Base-by-base conservation (phyloP, 2,888 invertebrate species). In the Scelioninae gen. 2 region DNA sequence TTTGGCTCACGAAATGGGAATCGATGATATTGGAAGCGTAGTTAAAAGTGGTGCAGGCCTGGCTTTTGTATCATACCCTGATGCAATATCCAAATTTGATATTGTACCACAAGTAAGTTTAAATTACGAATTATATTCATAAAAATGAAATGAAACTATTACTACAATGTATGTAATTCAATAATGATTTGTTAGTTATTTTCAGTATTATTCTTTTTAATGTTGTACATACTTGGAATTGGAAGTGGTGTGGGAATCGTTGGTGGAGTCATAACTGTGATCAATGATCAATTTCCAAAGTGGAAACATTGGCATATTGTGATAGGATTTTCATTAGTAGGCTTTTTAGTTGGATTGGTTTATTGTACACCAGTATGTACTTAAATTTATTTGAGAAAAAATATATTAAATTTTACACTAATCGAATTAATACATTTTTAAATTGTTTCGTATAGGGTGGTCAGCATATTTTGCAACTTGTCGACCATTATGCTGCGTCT, bases 11-110 rank as follows among this genome's bases (percentile, higher is more conserved):
- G 91, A 92, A 81, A 87, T 88, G 52, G 88, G 89, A 4, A 87
- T 87, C 9, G 88, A 89, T 22, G 90, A 91, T 9, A 90, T 94
- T 1, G 82, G 86, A 3, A 86, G 89, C 0, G 92, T 94, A 0
- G 90, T 95, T 0, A 91, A 92, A 6, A 91, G 92, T 39, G 95
- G 94, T 7, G 91, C 93, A 0, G 93, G 94, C 0, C 86, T 95
- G 53, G 95, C 95, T 0, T 95, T 95, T 81, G 89, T 95, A 60
- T 94, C 94, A 0, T 95, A 95, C 84, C 95, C 95, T 0, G 94
- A 94, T 81, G 94, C 94, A 0, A 93, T 95, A 67, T 90, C 93
- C 0, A 92, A 93, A 81, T 93, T 94, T 76, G 88, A 91, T 35
- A 86, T 89, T 28, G 88, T 91, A 18, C 94, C 94, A 1, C 94